Conservation (phyloP, 2,113 vertebrate genomes). For the Rissa tridactyla region DNA sequence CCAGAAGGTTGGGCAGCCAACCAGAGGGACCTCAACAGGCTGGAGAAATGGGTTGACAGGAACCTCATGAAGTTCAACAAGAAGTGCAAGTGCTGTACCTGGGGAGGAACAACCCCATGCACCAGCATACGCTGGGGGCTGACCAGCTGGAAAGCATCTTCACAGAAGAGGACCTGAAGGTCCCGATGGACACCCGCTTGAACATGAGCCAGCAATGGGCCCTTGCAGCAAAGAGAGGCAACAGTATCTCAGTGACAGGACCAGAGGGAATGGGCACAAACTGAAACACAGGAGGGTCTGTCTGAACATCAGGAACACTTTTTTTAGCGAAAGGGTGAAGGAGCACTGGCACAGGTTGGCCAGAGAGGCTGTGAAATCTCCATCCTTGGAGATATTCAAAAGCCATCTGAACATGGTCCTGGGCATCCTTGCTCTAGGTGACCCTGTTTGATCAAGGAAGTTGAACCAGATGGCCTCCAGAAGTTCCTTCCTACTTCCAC, state of each 20-base stretch:
- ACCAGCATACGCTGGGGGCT: not conserved
- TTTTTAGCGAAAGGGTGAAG: not conserved
- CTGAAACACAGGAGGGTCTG: fast-evolving
- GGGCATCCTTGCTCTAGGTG: not conserved
- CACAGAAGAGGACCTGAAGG: not conserved
- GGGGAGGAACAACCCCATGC: not conserved
- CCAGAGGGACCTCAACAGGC: not conserved
- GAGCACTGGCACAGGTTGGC: not conserved
- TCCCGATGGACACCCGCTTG: not conserved
- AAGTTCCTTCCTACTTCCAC: not conserved
- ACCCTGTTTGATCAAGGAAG: not conserved
- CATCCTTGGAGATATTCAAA: not conserved
- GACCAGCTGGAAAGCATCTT: not conserved
- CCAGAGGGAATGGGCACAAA: not conserved
- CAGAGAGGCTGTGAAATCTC: not conserved
- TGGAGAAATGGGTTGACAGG: not conserved
- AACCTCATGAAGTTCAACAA: not conserved
- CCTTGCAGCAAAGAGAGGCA: not conserved
- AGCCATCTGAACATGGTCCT: not conserved
- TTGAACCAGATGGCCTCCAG: not conserved
- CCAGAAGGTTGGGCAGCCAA: not conserved
- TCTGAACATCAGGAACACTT: not conserved
- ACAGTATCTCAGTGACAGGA: not conserved
- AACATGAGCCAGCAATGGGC: not conserved
- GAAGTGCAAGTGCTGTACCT: not conserved